A percentile compares a stretch with the other conserved stretches of the same genome.
Evolutionary conservation across 2,888 invertebrate species (phyloP).

Genomic region (Furcula furcula): DNA sequence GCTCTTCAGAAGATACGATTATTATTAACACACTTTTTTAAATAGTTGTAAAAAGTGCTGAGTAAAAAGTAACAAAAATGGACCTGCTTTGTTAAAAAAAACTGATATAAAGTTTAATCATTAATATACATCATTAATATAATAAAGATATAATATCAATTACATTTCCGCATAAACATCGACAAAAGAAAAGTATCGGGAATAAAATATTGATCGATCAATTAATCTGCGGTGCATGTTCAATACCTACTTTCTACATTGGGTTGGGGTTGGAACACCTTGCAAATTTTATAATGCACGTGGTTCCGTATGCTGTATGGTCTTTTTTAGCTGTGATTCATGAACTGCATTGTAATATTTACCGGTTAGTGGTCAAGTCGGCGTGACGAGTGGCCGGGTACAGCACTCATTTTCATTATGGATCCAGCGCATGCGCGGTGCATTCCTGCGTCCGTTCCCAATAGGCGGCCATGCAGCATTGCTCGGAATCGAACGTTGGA

Average conservation of each 20-base stretch:
- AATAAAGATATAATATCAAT: constrained; percentile 9
- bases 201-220: constrained; percentile 16
- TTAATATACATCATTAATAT: too few species aligned
- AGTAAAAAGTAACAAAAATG: too few species aligned
- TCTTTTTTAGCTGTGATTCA: constrained; percentile 12
- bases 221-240: constrained; percentile 18
- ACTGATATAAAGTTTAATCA: too few species aligned
- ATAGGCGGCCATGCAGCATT: constrained; percentile 8
- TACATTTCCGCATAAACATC: constrained; percentile 17
- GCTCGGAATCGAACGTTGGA: constrained; percentile 27
- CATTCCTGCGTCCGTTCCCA: constrained; percentile 49
- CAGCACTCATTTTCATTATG: constrained; percentile 57
- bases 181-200: constrained; percentile 6
- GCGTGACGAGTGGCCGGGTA: constrained; percentile 59
- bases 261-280: too few species aligned
- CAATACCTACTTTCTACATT: constrained; percentile 14
- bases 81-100: too few species aligned
- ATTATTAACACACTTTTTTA: too few species aligned
- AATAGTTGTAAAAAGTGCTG: too few species aligned
- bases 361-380: constrained; percentile 57
- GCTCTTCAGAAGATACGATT: too few species aligned
- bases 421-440: constrained; percentile 51
- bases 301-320: constrained; percentile 5
- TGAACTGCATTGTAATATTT: constrained; percentile 12
- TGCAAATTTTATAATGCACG: too few species aligned